Base-by-base conservation (phyloP, 2,113 vertebrate genomes). In the Pseudolaguvia tuberculata region DNA sequence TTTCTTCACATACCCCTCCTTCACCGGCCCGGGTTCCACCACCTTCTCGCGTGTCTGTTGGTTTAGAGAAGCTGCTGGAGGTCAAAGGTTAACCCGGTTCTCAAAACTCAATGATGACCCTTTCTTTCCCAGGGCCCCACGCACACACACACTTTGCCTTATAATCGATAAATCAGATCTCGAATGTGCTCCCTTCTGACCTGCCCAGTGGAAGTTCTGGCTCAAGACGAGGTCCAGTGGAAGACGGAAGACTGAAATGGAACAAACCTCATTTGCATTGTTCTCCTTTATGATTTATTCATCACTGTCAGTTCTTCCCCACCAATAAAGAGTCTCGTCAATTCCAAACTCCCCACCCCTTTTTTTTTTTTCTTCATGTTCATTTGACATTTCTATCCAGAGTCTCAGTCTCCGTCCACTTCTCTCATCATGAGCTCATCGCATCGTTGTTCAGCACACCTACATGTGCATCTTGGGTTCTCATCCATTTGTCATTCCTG, bases 221-320 rank as follows among this genome's bases (percentile, higher is more conserved):
- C 84, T 84, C 78, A 75, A 83, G 82, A 86, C 87, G 88, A 88
- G 87, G 87, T 78, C 80, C 79, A 78, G 81, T 80, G 84, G 86
- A 84, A 88, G 77, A 78, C n/a, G 27, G 66, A 55, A 15, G 50
- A 68, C 84, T 84, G 82, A 81, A 70, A 86, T 84, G 86, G 85
- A 90, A 87, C 88, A 91, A 86, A 84, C 88, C 89, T 87, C 84
- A 72, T 84, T 55, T 9, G 4, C 29, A 56, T 62, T 50, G n/a
- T 86, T 84, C 83, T 72, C 81, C 83, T 73, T 84, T 87, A 85
- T n/a, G n/a, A 80, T 84, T 85, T 82, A 67, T 12, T 39, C 75
- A 57, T 84, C 83, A 80, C 80, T 25, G 51, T 73, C 20, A 77
- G 88, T 83, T 86, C 79, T 69, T 83, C 85, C 75, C 78, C 72